Conservation (phyloP, 2,113 vertebrate genomes). For the Ia io region DNA sequence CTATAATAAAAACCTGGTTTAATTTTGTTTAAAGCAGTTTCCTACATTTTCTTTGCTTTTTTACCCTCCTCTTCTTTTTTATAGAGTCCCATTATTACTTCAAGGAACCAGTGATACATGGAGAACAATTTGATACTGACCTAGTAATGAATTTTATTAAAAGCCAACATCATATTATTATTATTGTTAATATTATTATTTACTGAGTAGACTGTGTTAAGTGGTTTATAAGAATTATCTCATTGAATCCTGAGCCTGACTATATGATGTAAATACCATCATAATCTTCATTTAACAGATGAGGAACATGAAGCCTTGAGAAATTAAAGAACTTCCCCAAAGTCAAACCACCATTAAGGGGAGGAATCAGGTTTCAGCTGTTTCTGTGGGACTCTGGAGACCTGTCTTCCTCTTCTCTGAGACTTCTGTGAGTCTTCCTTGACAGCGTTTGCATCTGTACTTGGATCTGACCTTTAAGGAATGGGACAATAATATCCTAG, state of each 20-base stretch:
- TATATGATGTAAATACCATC: not conserved
- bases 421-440: not conserved
- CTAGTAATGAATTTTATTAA: not conserved
- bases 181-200: not conserved
- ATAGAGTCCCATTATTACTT: not conserved
- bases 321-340: not conserved
- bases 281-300: not conserved
- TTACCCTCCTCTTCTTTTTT: not conserved
- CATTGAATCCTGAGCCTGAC: not conserved
- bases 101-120: not conserved
- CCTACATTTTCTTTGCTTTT: not conserved
- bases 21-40: slow-evolving; percentile 13
- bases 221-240: not conserved
- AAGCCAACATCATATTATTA: not conserved
- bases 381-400: not conserved
- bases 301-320: not conserved
- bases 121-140: not conserved
- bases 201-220: not conserved
- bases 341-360: not conserved
- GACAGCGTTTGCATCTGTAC: not conserved
- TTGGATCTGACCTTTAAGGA: not conserved
- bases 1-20: not conserved
- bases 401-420: not conserved
- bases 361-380: not conserved
- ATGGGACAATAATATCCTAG: not conserved